Conservation (phyloP, 2,888 invertebrate species). For the Eilema depressum region DNA sequence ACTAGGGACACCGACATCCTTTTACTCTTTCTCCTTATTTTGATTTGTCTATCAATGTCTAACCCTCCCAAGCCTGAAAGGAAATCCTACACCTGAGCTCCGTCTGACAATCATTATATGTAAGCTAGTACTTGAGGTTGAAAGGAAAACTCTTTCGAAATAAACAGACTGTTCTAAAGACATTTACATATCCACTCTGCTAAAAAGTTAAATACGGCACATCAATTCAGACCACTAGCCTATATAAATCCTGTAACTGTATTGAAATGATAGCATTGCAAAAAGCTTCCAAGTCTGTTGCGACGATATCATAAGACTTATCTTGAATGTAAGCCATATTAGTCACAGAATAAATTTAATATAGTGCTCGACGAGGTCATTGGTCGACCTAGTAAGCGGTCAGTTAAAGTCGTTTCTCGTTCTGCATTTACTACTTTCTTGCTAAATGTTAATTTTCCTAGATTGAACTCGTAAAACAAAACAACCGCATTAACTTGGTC, state of each 20-base stretch:
- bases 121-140: too few relatives aligned
- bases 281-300: not conserved
- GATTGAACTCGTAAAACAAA: constrained; percentile 20
- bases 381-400: not conserved
- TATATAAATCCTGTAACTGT: not conserved
- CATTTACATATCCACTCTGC: too few relatives aligned
- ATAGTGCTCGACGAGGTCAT: not conserved
- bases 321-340: not conserved
- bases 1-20: too few relatives aligned
- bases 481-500: constrained; percentile 8
- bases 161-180: too few relatives aligned
- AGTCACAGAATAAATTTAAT: too few relatives aligned
- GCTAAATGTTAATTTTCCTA: constrained; percentile 16
- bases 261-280: not conserved
- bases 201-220: too few relatives aligned
- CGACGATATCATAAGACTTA: not conserved
- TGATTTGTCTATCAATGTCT: too few relatives aligned
- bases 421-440: not conserved
- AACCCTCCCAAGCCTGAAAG: too few relatives aligned
- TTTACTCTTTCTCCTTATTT: too few relatives aligned
- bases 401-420: not conserved
- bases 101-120: too few relatives aligned
- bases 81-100: too few relatives aligned
- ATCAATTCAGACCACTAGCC: not conserved
- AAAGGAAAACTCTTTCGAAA: too few relatives aligned